A percentile compares a stretch with the other conserved stretches of the same genome.
phyloP scores from a whole-genome alignment of 2,113 vertebrate genomes.

The Verasper variegatus region DNA sequence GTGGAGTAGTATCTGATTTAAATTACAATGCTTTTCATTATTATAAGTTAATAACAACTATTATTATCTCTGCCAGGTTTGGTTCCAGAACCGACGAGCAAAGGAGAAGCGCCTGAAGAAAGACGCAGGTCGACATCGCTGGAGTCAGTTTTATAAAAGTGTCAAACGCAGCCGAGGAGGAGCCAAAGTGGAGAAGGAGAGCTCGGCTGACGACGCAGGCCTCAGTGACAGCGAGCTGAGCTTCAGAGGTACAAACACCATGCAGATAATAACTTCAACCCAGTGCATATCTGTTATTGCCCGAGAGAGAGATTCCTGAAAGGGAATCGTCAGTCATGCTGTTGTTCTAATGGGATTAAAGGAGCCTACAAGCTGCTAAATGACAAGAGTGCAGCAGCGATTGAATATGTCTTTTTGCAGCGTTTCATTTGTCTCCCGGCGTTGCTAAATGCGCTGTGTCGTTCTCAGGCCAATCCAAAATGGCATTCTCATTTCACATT shows the following conservation, averaged over 20 bases:
- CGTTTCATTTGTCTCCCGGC: conserved; percentile 45
- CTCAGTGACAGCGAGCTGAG: conserved; percentile 98
- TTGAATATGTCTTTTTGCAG: conserved; percentile 45
- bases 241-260: conserved; percentile 89
- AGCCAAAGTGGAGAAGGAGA: conserved; percentile 93
- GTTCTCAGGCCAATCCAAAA: conserved; percentile 42
- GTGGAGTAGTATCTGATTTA: neutral
- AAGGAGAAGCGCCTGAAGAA: conserved; percentile 99
- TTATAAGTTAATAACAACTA: neutral
- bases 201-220: conserved; percentile 94
- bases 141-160: conserved; percentile 98
- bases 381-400: conserved; percentile 28
- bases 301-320: conserved; percentile 26
- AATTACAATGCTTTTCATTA: neutral
- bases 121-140: conserved; percentile 95
- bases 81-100: conserved; percentile 98
- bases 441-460: neutral
- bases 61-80: conserved; percentile 84
- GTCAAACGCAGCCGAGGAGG: conserved; percentile 91
- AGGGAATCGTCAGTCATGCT: conserved; percentile 43
- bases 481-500: conserved; percentile 45
- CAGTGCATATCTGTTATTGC: neutral
- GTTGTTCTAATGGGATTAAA: conserved; percentile 36
- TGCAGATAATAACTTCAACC: neutral
- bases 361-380: conserved; percentile 51